Conservation (phyloP, 2,797 vertebrate genomes). For the Rhinichthys osculus region DNA sequence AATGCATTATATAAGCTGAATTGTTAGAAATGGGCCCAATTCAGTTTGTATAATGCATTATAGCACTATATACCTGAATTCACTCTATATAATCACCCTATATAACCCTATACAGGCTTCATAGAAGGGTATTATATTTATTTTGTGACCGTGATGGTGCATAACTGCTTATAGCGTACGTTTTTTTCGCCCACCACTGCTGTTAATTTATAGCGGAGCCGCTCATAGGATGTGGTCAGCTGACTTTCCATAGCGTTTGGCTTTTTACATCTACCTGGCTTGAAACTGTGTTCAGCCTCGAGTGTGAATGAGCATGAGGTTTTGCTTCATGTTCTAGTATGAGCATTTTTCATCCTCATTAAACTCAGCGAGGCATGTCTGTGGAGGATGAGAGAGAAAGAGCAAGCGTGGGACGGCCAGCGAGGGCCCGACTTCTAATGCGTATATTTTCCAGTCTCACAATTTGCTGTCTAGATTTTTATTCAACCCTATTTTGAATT, state of each 20-base stretch:
- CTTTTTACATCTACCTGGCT: conserved; percentile 23
- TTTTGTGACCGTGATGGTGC: background rate
- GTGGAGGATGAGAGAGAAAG: conserved; percentile 58
- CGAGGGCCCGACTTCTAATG: background rate
- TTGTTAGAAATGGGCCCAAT: background rate
- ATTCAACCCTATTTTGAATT: conserved; percentile 24
- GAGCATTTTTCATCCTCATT: conserved; percentile 73
- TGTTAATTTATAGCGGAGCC: background rate
- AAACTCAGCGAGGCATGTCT: conserved; percentile 71
- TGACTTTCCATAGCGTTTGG: conserved; percentile 21
- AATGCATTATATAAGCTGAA: background rate
- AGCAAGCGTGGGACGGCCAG: conserved; percentile 41
- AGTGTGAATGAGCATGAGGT: conserved; percentile 32
- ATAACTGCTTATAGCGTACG: background rate
- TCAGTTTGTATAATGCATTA: background rate
- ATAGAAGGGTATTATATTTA: background rate
- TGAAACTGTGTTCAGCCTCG: conserved; percentile 8
- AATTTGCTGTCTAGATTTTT: conserved; percentile 16
- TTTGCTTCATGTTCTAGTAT: conserved; percentile 65
- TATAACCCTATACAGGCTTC: background rate
- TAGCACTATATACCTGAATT: background rate
- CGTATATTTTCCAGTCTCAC: conserved; percentile 10
- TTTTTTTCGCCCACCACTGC: too few relatives aligned
- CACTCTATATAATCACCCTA: background rate
- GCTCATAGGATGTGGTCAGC: conserved; percentile 33